phyloP scores from a whole-genome alignment of 1,140 invertebrate genomes.

The Tribolium castaneum region DNA sequence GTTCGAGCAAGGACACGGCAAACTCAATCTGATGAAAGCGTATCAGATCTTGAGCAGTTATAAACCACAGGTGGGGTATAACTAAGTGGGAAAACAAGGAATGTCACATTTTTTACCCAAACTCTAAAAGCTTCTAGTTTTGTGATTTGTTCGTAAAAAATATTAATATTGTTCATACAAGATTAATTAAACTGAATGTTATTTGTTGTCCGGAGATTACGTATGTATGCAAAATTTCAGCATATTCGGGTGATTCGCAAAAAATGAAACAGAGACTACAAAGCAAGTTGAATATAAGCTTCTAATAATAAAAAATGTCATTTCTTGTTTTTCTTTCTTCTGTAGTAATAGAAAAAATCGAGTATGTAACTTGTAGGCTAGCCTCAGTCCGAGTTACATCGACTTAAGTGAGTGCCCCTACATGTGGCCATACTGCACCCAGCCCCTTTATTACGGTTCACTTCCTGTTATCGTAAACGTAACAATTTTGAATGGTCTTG shows the following conservation, averaged over 20 bases:
- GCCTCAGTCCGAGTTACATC: constrained; percentile 81
- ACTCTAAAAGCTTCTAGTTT: too few relatives aligned
- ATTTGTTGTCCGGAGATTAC: too few relatives aligned
- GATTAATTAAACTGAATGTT: too few relatives aligned
- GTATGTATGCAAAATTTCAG: too few relatives aligned
- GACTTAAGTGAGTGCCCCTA: constrained; percentile 95
- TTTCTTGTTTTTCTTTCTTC: too few relatives aligned
- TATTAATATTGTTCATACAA: too few relatives aligned
- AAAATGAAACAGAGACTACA: too few relatives aligned
- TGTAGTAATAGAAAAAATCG: neutral
- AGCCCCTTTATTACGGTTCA: constrained; percentile 89
- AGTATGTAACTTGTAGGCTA: constrained; percentile 53
- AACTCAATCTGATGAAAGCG: constrained; percentile 88
- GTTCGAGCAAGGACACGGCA: constrained; percentile 97
- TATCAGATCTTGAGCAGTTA: constrained; percentile 85
- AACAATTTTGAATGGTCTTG: constrained; percentile 89
- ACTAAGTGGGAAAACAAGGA: neutral
- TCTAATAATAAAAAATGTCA: too few relatives aligned
- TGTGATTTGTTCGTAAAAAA: too few relatives aligned
- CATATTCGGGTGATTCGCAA: too few relatives aligned
- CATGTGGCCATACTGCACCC: constrained; percentile 98
- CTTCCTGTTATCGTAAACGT: constrained; percentile 94
- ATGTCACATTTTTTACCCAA: too few relatives aligned
- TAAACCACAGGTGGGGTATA: constrained; percentile 78
- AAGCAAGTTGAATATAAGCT: too few relatives aligned